These are phyloP conservation scores for Mystacornis crossleyi DNA, from an alignment of 2,113 vertebrate species.

Conservation along the genomic window DNA sequence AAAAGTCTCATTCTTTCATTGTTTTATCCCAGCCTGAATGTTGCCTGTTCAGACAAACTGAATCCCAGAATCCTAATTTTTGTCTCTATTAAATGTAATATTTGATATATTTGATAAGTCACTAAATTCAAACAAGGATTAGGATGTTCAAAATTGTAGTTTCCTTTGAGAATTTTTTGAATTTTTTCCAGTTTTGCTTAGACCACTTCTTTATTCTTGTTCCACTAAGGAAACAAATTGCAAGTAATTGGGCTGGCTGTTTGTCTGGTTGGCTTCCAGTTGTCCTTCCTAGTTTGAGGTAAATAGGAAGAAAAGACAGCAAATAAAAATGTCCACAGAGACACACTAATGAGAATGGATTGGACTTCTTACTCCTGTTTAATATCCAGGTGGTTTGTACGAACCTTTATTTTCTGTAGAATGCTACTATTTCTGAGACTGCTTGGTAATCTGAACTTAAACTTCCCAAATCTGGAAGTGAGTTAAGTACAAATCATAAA, in stretches of 20 bases:
- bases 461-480: neutral
- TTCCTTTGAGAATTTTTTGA: neutral
- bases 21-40: neutral
- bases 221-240: neutral
- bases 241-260: neutral
- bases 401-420: neutral
- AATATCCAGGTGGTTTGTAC: neutral
- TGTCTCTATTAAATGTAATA: neutral
- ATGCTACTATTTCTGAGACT: neutral
- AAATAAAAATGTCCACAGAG: neutral
- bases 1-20: neutral
- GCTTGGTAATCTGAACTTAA: neutral
- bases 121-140: neutral
- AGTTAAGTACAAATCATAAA: neutral
- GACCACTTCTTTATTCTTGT: rapidly evolving
- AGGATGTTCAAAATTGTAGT: neutral
- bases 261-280: neutral
- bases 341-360: neutral
- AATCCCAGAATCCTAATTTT: neutral
- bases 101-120: neutral
- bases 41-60: neutral
- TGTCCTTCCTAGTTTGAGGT: neutral
- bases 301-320: neutral
- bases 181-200: neutral
- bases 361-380: neutral